phyloP scores from a whole-genome alignment of 2,113 vertebrate species.

The Platanista minor region DNA sequence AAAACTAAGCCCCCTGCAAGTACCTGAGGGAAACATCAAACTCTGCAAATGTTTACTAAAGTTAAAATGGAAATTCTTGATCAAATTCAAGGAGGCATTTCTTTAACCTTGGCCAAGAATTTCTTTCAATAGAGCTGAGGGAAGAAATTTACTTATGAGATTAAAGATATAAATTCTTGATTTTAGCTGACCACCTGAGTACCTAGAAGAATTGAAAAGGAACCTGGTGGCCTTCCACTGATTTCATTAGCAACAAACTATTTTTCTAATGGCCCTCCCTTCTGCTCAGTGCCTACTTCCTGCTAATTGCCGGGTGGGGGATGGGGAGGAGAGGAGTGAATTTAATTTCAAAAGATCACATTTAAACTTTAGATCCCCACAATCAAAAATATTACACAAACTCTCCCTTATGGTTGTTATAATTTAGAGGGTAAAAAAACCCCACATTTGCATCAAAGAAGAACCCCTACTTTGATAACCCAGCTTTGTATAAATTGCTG shows the following conservation, averaged over 20 bases:
- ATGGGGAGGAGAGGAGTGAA: neutral
- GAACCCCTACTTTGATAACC: neutral
- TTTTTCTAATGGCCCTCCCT: neutral
- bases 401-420: neutral
- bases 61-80: conserved; percentile 40
- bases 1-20: conserved; percentile 49
- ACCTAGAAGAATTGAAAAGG: neutral
- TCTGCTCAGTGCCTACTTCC: neutral
- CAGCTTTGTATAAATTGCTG: neutral
- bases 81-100: conserved; percentile 6
- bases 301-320: neutral
- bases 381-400: neutral
- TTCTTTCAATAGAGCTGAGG: neutral
- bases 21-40: conserved; percentile 39
- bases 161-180: neutral
- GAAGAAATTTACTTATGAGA: neutral
- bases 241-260: neutral
- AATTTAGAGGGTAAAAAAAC: neutral
- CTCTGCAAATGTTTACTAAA: conserved; percentile 19
- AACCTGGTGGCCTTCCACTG: neutral
- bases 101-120: neutral
- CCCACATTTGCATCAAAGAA: neutral
- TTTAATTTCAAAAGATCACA: neutral
- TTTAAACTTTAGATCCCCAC: neutral
- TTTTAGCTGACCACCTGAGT: neutral